A percentile compares a stretch with the other conserved stretches of the same genome.
These are phyloP conservation scores for Luperina testacea DNA, from an alignment of 2,888 invertebrate genomes.

Conservation along the genomic window DNA sequence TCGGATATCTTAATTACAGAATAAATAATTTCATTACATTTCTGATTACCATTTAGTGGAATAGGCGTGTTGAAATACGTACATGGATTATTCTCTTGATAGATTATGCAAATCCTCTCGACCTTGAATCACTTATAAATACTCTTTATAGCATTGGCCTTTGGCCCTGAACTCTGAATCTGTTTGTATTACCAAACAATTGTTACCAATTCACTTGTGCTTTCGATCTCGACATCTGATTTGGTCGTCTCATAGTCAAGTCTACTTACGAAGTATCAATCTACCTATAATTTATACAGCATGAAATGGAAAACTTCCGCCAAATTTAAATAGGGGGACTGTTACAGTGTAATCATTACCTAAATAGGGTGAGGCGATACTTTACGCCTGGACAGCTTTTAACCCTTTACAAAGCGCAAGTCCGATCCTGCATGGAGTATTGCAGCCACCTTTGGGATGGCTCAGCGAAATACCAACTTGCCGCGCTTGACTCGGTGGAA, in stretches of 20 bases:
- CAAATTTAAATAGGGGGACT: too few relatives aligned
- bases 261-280: not conserved
- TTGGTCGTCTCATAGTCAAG: constrained; percentile 11
- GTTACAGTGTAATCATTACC: too few relatives aligned
- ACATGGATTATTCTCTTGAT: not conserved
- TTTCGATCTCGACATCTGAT: constrained; percentile 48
- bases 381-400: too few relatives aligned
- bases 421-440: too few relatives aligned
- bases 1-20: too few relatives aligned
- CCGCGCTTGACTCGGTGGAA: too few relatives aligned
- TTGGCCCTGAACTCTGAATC: constrained; percentile 40
- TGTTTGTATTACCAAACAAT: constrained; percentile 36
- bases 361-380: too few relatives aligned
- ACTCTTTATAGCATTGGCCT: constrained; percentile 22
- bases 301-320: too few relatives aligned
- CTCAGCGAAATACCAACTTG: too few relatives aligned
- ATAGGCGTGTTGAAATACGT: too few relatives aligned
- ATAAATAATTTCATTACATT: not conserved
- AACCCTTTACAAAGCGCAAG: too few relatives aligned
- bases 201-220: constrained; percentile 47
- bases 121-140: constrained; percentile 10
- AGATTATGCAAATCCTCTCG: constrained; percentile 24
- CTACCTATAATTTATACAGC: not conserved
- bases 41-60: not conserved
- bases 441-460: too few relatives aligned